These are phyloP conservation scores for Chironomus tepperi DNA, from an alignment of 1,140 invertebrate genomes.

Conservation along the genomic window DNA sequence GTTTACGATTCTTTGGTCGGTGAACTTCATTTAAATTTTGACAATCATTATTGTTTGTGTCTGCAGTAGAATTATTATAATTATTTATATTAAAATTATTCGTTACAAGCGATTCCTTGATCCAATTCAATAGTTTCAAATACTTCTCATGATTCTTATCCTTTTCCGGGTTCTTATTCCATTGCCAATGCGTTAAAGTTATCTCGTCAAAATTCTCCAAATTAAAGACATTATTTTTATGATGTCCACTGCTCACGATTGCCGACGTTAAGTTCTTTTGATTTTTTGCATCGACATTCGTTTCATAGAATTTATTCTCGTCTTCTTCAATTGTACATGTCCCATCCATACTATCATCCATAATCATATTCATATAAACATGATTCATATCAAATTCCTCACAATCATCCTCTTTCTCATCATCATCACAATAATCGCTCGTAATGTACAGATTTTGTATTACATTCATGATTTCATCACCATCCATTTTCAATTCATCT, in stretches of 20 bases:
- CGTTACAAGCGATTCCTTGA: not conserved
- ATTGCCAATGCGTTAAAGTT: conserved; percentile 10
- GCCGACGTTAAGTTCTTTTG: not conserved
- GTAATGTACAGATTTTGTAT: conserved; percentile 37
- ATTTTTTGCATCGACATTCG: conserved; percentile 17
- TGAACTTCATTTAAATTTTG: conserved; percentile 19
- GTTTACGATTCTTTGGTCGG: conserved; percentile 27
- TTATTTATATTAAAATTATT: not conserved
- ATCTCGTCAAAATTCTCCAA: conserved; percentile 24
- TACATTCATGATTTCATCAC: conserved; percentile 44
- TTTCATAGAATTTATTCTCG: conserved; percentile 23
- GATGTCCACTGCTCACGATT: not conserved
- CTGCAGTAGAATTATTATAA: not conserved
- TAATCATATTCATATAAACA: not conserved
- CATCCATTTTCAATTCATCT: conserved; percentile 37
- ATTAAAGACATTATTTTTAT: not conserved
- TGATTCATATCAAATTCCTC: conserved; percentile 23
- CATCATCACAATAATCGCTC: conserved; percentile 27
- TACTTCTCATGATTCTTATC: not conserved
- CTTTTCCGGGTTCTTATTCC: not conserved
- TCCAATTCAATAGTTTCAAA: not conserved
- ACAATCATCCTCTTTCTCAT: conserved; percentile 24
- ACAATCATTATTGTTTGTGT: conserved; percentile 19
- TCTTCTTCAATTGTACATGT: not conserved
- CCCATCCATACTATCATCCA: not conserved